Evolutionary conservation across 1,140 invertebrate species (phyloP).

Genomic region (Rhynchophorus ferrugineus): DNA sequence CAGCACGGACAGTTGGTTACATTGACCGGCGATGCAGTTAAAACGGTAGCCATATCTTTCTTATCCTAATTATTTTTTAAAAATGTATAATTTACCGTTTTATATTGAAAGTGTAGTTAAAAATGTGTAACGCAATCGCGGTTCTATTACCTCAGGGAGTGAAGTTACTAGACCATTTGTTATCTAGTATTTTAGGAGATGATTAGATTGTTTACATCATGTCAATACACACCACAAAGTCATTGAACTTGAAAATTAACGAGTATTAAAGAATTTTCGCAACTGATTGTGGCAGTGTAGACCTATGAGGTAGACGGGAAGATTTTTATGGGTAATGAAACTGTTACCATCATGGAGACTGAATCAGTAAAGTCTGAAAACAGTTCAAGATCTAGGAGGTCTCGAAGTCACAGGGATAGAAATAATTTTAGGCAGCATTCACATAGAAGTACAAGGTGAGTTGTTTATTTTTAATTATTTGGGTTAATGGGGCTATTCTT

Average conservation of each 20-base stretch:
- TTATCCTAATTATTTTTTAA: neutral
- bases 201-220: conserved; percentile 21
- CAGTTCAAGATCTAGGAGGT: conserved; percentile 51
- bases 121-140: neutral
- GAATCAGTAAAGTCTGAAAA: conserved; percentile 56
- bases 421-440: conserved; percentile 47
- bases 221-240: conserved; percentile 19
- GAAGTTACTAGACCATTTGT: neutral
- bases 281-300: neutral
- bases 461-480: conserved; percentile 16
- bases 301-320: conserved; percentile 11
- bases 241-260: conserved; percentile 15
- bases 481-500: neutral
- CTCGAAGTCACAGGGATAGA: conserved; percentile 46
- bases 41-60: neutral
- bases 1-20: neutral
- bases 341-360: conserved; percentile 49
- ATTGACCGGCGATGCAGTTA: neutral
- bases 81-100: neutral
- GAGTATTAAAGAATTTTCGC: conserved; percentile 9
- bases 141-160: neutral
- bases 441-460: conserved; percentile 51
- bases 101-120: neutral
- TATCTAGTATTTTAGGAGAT: no score
- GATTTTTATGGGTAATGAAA: conserved; percentile 39